Evolutionary conservation across 2,113 vertebrate species (phyloP).

Genomic region (Trematocara unimaculatum): DNA sequence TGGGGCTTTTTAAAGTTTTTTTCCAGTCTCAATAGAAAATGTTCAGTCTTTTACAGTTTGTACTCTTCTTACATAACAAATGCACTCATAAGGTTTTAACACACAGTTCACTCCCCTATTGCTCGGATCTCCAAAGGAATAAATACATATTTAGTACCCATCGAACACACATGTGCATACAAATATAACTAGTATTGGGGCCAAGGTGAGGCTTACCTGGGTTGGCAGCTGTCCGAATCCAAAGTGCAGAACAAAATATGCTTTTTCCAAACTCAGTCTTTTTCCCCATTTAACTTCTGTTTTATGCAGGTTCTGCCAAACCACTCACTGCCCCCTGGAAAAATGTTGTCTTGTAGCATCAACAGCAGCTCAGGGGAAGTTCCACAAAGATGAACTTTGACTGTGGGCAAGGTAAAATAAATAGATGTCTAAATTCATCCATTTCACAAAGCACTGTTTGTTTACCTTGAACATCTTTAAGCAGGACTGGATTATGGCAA

Average conservation of each 20-base stretch:
- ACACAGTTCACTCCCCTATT: neutral
- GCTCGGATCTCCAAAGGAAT: neutral
- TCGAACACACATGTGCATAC: neutral
- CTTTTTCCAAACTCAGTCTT: neutral
- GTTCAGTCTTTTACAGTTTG: neutral
- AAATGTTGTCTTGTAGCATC: neutral
- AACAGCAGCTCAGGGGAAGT: neutral
- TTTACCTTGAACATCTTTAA: neutral
- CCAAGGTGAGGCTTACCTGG: neutral
- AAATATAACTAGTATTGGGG: neutral
- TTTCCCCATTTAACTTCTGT: neutral
- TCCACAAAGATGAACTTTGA: neutral
- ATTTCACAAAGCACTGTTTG: neutral
- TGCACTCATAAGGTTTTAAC: neutral
- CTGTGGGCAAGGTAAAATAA: neutral
- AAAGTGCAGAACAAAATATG: neutral
- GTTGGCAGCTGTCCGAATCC: neutral
- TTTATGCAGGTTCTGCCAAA: neutral
- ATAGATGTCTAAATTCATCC: neutral
- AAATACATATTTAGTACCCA: neutral
- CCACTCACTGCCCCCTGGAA: neutral
- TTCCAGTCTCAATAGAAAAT: neutral
- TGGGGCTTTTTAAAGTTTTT: neutral
- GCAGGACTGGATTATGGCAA: neutral
- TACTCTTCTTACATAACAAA: too few species aligned